Base-by-base conservation (phyloP, 2,113 vertebrate genomes). In the Malurus alboscapulatus region DNA sequence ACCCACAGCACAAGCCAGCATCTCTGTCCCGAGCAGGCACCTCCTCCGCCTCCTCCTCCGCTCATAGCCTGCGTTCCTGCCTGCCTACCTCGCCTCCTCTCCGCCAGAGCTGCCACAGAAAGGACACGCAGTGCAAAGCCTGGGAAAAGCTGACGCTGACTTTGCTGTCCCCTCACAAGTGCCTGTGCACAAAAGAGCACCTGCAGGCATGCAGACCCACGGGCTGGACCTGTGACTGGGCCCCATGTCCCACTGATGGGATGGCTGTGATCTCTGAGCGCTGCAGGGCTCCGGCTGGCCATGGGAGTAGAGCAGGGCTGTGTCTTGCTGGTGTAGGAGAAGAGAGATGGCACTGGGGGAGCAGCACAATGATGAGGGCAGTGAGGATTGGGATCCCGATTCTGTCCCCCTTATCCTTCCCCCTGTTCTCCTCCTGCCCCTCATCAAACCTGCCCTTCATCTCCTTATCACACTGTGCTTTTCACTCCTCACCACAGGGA, bases 51-150 rank as follows among this genome's bases (percentile, higher is more conserved):
- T 89, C 94, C 69, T n/a, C 82, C 94, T 90, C 79, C 1, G 1
- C 92, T 95, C 95, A 91, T 90, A 91, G 96, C 83, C 89, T 18
- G 89, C 87, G 36, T 95, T 92, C 94, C 82, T 91, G 84, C 42
- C 92, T 92, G 93, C 94, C 94, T 76, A 91, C 91, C 91, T 93
- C 85, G 42, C 87, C 89, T 81, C 69, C 90, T 93, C 73, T 76
- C 54, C 0, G 0, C 11, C 61, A 63, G 55, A 68, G 32, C 7
- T 88, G 88, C 63, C 59, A 38, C 54, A 0, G 3, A 84, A 69
- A 50, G 75, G 38, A 54, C 44, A 63, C 77, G 14, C 50, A 73
- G 34, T 48, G 71, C 63, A 90, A 73, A 90, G 71, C 89, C 82
- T 93, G 90, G 78, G 91, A 96, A 94, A 92, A 86, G 40, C 72